Conservation (phyloP, 2,888 invertebrate genomes). For the Noctua janthina region DNA sequence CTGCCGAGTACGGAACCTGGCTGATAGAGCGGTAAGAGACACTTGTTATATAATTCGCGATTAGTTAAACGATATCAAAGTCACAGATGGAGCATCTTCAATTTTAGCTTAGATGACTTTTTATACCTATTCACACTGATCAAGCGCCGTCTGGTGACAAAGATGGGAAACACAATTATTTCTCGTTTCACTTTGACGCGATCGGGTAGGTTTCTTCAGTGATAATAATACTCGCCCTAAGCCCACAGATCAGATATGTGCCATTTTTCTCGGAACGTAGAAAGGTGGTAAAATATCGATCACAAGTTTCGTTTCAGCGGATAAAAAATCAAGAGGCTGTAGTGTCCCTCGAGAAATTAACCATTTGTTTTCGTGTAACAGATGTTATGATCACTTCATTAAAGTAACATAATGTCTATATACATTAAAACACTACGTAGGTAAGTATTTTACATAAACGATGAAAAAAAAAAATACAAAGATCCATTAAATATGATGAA, state of each 20-base stretch:
- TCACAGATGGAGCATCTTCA: background rate
- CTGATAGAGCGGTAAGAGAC: constrained; percentile 95
- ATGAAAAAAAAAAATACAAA: background rate
- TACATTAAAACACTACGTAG: background rate
- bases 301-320: background rate
- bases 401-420: background rate
- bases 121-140: background rate
- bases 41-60: background rate
- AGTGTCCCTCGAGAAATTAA: background rate
- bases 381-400: background rate
- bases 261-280: background rate
- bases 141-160: background rate
- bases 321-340: background rate
- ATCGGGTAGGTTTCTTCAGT: background rate
- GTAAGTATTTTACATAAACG: background rate
- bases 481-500: background rate
- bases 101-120: background rate
- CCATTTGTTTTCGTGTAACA: background rate
- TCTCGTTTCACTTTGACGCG: background rate
- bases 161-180: background rate
- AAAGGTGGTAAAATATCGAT: background rate
- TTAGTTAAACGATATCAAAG: background rate
- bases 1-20: constrained; percentile 96
- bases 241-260: background rate
- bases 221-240: background rate